A percentile compares a stretch with the other conserved stretches of the same genome.
Conservation (phyloP, 2,888 invertebrate species). For the Hemaris fuciformis region DNA sequence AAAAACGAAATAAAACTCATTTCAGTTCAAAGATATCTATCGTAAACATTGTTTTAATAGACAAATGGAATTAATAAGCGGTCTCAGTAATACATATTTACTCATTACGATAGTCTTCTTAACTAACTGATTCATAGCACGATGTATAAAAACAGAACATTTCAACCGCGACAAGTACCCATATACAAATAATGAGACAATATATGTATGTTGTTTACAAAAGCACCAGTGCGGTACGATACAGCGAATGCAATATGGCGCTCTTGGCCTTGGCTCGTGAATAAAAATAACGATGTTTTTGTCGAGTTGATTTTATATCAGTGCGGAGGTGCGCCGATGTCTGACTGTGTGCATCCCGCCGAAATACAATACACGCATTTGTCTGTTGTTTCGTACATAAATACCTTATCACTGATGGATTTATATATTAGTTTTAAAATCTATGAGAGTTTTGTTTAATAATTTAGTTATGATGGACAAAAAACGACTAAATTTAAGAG, state of each 20-base stretch:
- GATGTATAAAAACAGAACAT: too few species aligned
- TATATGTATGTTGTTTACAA: conserved; percentile 62
- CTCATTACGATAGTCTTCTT: too few species aligned
- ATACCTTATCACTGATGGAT: neutral
- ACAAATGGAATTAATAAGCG: too few species aligned
- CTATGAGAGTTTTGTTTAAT: too few species aligned
- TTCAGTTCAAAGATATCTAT: too few species aligned
- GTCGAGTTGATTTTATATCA: conserved; percentile 69
- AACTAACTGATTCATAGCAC: too few species aligned
- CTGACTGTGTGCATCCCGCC: conserved; percentile 34
- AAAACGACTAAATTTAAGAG: too few species aligned
- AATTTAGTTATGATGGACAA: too few species aligned
- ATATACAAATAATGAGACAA: conserved; percentile 4
- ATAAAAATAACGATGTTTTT: conserved; percentile 77
- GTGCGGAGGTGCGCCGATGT: conserved; percentile 24
- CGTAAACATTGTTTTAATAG: too few species aligned
- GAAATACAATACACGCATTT: conserved; percentile 17
- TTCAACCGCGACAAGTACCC: neutral
- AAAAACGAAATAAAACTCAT: too few species aligned
- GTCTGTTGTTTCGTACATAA: neutral
- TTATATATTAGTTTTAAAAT: too few species aligned
- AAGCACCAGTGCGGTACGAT: conserved; percentile 47
- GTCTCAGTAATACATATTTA: too few species aligned
- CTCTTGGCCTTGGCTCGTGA: conserved; percentile 66
- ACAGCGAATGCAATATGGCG: conserved; percentile 71